Conservation (phyloP, 2,797 vertebrate species). For the Danio albolineatus region DNA sequence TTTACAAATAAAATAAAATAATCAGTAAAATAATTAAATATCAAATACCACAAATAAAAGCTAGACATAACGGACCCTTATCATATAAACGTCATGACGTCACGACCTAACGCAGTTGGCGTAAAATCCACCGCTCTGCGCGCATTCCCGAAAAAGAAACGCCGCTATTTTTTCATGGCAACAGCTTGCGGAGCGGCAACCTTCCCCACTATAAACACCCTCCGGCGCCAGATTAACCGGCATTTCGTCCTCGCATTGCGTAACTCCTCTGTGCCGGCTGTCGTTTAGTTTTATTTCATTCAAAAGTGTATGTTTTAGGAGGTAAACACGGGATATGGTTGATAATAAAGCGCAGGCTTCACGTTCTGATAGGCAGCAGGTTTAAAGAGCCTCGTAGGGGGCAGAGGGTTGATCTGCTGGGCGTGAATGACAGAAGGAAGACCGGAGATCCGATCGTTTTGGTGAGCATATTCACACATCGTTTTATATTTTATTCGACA, state of each 20-base stretch:
- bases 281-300: slow-evolving; percentile 11
- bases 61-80: not conserved
- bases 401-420: slow-evolving; percentile 50
- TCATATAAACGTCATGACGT: slow-evolving; percentile 19
- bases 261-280: slow-evolving; percentile 10
- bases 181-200: slow-evolving; percentile 33
- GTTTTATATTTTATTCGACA: slow-evolving; percentile 13
- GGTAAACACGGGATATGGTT: slow-evolving; percentile 9
- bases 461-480: slow-evolving; percentile 13
- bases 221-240: slow-evolving; percentile 40
- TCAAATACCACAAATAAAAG: not conserved
- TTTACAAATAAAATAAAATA: not conserved
- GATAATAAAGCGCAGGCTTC: not conserved
- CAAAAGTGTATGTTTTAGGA: not conserved
- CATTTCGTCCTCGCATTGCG: slow-evolving; percentile 36
- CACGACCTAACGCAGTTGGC: not conserved
- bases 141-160: slow-evolving; percentile 19
- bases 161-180: slow-evolving; percentile 43
- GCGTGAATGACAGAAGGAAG: slow-evolving; percentile 66
- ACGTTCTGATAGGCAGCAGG: slow-evolving; percentile 15
- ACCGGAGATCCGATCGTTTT: slow-evolving; percentile 49
- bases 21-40: not conserved
- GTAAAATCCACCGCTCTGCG: slow-evolving; percentile 4
- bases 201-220: slow-evolving; percentile 23
- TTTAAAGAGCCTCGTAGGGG: slow-evolving; percentile 41